Conservation (phyloP, 2,797 vertebrate genomes). For the Jordanella pulchra region DNA sequence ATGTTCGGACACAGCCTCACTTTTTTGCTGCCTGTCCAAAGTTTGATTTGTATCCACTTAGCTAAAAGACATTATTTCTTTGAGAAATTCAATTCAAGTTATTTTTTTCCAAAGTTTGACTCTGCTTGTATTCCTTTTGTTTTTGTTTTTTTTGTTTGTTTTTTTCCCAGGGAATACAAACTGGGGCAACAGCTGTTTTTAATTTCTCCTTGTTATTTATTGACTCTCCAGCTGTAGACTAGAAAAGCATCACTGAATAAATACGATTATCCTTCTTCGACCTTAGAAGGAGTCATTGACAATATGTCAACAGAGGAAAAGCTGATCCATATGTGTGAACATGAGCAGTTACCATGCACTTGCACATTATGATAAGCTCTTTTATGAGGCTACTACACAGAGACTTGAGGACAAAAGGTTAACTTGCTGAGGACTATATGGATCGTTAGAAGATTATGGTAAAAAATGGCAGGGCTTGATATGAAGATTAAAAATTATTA, state of each 20-base stretch:
- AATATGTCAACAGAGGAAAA: constrained; percentile 50
- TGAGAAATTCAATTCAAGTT: not conserved
- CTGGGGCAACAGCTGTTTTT: not conserved
- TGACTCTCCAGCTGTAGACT: constrained; percentile 16
- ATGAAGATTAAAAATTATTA: not conserved
- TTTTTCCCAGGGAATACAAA: not conserved
- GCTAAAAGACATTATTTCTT: not conserved
- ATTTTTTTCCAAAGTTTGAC: no score
- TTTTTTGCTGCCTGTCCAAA: no score
- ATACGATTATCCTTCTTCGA: constrained; percentile 45
- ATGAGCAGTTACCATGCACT: constrained; percentile 60
- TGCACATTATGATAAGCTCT: constrained; percentile 43
- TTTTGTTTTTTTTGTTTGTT: no score
- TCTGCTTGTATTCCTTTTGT: not conserved
- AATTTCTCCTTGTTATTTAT: not conserved
- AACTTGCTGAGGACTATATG: not conserved
- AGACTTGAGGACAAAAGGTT: not conserved
- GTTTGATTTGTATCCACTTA: no score
- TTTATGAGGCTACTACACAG: not conserved
- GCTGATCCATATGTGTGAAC: constrained; percentile 56
- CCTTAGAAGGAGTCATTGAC: constrained; percentile 55
- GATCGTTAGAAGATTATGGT: not conserved
- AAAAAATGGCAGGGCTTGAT: not conserved
- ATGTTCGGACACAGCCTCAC: no score
- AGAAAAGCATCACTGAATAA: constrained; percentile 25